Percentiles rank a stretch among this genome's conserved stretches.
Evolutionary conservation across 2,797 vertebrate species (phyloP).

Genomic region (Sebastes cheni): DNA sequence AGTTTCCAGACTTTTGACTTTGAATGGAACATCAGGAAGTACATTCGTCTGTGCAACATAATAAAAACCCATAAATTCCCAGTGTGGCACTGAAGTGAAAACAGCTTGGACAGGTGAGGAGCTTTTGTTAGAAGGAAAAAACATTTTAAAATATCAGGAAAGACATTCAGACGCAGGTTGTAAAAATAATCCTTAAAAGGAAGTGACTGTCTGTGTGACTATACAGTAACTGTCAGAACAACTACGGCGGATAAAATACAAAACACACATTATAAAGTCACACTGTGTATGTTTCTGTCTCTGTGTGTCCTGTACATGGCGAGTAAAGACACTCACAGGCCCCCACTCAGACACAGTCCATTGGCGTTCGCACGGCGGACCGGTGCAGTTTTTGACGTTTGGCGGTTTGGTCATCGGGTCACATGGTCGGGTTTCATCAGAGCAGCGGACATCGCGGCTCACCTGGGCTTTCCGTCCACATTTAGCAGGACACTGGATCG

Average conservation of each 20-base stretch:
- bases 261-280: not conserved
- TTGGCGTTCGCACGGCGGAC: constrained; percentile 93
- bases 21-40: constrained; percentile 17
- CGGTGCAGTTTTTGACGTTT: constrained; percentile 91
- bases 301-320: not conserved
- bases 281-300: not conserved
- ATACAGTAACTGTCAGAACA: not conserved
- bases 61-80: constrained; percentile 11
- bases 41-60: constrained; percentile 4
- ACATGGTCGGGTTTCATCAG: constrained; percentile 89
- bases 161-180: not conserved
- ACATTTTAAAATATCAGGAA: not conserved
- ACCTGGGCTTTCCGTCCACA: constrained; percentile 89
- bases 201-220: not conserved
- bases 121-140: not conserved
- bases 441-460: constrained; percentile 94
- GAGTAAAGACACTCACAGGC: constrained; percentile 83
- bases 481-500: constrained; percentile 89
- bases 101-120: not conserved
- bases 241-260: not conserved
- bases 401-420: constrained; percentile 85
- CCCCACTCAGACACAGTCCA: constrained; percentile 98
- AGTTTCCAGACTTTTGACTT: constrained; percentile 22
- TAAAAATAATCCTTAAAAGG: not conserved
- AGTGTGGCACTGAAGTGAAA: not conserved